Evolutionary conservation across 2,113 vertebrate species (phyloP), one percentile per base, ranked within the genome.

Genomic region (Tiliqua scincoides): DNA sequence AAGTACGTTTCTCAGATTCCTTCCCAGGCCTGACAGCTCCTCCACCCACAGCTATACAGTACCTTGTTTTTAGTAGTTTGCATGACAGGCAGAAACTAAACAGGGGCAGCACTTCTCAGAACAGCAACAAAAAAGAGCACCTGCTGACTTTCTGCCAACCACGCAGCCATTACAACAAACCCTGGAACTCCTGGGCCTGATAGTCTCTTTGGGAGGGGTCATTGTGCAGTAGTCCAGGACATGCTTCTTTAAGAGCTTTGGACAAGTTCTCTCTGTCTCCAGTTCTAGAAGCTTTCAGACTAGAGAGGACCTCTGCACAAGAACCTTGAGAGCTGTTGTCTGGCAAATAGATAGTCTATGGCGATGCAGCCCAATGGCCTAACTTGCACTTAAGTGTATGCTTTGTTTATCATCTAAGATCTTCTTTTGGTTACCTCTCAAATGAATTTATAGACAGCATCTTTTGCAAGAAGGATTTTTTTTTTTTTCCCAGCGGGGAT

Each of bases 21-120:
- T 81, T 20, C 18, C 43, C 72, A 32, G 52, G 18, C 6, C 0
- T 0, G n/a, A 65, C 86, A 0, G 62, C 0, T n/a, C 43, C 43
- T 30, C 59, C 72, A 0, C n/a, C 25, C 63, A 48, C 43, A n/a
- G 67, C 32, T n/a, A n/a, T n/a, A n/a, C n/a, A n/a, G n/a, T n/a
- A 32, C n/a, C 6, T 68, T 30, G 12, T 11, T n/a, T 32, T 11
- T 10, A 67, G n/a, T 30, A n/a, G 54, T 17, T 57, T 57, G 54
- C 54, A 59, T 14, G 57, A 32, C 75, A 79, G 63, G 40, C 30
- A 52, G 63, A 52, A 48, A 68, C 63, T 23, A 20, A n/a, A 68
- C 20, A n/a, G 43, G 18, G 21, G 2, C 9, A 68, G 79, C 27
- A 67, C 67, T 81, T 52, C 43, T 52, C 54, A 57, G n/a, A 68